A percentile compares a stretch with the other conserved stretches of the same genome.
Evolutionary conservation across 2,888 invertebrate genomes (phyloP).

Genomic region (Hydraecia micacea): DNA sequence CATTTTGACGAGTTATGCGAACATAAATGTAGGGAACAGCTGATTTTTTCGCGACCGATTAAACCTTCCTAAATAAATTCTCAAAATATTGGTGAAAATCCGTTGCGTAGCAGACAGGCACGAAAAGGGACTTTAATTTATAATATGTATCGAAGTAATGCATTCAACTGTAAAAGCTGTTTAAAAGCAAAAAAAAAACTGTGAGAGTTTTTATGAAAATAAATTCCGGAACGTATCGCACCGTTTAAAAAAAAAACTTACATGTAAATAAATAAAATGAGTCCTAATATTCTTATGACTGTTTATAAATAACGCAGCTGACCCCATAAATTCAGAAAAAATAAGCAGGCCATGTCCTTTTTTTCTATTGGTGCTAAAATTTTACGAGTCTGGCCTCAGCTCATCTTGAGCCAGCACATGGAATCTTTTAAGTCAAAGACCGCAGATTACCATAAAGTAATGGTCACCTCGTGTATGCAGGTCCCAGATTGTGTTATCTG

Average conservation of each 20-base stretch:
- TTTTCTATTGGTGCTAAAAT: slow-evolving; percentile 20
- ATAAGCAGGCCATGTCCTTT: neutral
- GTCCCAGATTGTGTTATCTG: slow-evolving; percentile 47
- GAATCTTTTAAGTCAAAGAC: slow-evolving; percentile 34
- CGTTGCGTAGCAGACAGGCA: too few relatives aligned
- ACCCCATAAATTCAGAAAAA: neutral
- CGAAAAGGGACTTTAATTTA: too few relatives aligned
- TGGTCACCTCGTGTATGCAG: slow-evolving; percentile 47
- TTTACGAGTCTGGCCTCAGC: slow-evolving; percentile 30
- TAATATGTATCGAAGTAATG: too few relatives aligned
- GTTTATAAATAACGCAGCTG: neutral
- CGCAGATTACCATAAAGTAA: slow-evolving; percentile 52
- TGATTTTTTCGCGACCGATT: too few relatives aligned
- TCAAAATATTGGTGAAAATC: too few relatives aligned
- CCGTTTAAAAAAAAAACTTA: neutral
- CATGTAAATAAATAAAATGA: neutral
- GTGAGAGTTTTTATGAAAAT: neutral
- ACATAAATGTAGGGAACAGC: too few relatives aligned
- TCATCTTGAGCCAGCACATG: slow-evolving; percentile 25
- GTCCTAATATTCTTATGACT: neutral
- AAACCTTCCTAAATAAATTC: too few relatives aligned
- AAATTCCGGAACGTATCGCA: rapidly evolving
- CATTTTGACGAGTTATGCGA: too few relatives aligned
- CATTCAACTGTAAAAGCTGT: neutral
- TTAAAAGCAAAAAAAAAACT: neutral